Base-by-base conservation (phyloP, 2,113 vertebrate genomes). In the Ursus arctos region DNA sequence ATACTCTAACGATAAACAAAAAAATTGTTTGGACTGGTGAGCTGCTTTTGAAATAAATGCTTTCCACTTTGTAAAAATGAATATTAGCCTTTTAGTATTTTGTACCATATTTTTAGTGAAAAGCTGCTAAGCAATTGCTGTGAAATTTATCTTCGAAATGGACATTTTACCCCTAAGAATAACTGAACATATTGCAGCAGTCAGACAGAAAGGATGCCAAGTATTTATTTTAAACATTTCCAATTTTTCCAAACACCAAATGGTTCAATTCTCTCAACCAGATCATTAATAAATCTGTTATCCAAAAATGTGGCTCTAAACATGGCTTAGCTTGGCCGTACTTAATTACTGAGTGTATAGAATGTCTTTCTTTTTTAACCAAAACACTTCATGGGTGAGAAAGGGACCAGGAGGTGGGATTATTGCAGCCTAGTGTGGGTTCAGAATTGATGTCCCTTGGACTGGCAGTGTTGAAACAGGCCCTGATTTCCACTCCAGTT, bases 201-300 rank as follows among this genome's bases (percentile, higher is more conserved):
- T 98, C 95, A 97, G 53, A 97, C 51, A 98, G 95, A 97, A 98
- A 97, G 88, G 93, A 95, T 97, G 98, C 96, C 97, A 98, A 98
- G 95, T 98, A 97, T 98, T 98, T 98, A 98, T 96, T 98, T 97
- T 98, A 97, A 98, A 98, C 61, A 81, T 97, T 98, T 98, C 97
- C 96, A 96, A 69, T 98, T 98, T 98, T 95, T 94, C 92, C 97
- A 93, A 98, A 98, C 88, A 98, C 98, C 98, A 98, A 99, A 98
- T 98, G 98, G 98, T 98, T 98, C 97, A 98, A 83, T 98, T 98
- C 98, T 98, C 97, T 99, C 98, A 98, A 96, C 94, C 57, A 99
- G 91, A 71, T 77, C 98, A 98, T 98, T 98, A 98, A 98, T 98
- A 98, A 98, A 98, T 93, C 57, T 91, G 97, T 89, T 94, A 94